Conservation (phyloP, 2,113 vertebrate species). For the Neolamprologus caudopunctatus region DNA sequence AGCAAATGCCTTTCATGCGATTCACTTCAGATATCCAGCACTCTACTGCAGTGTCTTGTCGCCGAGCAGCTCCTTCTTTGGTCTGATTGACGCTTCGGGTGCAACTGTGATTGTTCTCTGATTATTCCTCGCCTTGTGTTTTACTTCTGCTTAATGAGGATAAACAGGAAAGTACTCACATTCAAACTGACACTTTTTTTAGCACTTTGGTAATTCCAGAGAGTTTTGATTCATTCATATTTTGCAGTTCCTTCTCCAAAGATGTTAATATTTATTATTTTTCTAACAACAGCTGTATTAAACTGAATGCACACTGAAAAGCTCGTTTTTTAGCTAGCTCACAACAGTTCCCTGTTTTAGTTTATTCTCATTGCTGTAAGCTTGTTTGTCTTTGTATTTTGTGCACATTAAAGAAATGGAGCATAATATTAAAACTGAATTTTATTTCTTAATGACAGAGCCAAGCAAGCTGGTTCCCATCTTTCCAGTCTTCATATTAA, state of each 20-base stretch:
- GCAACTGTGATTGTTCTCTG: neutral
- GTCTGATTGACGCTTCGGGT: neutral
- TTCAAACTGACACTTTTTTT: neutral
- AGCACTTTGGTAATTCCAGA: neutral
- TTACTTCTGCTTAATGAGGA: neutral
- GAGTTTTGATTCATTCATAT: neutral
- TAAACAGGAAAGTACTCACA: neutral
- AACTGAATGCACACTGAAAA: neutral
- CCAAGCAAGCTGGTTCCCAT: neutral
- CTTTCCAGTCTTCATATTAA: neutral
- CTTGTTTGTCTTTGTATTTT: neutral
- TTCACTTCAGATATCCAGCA: conserved; percentile 35
- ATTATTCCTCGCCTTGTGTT: neutral
- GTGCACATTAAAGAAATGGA: neutral
- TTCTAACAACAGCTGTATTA: neutral
- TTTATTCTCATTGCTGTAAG: neutral
- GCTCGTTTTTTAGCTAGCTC: neutral
- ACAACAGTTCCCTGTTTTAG: neutral
- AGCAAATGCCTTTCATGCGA: conserved; percentile 60
- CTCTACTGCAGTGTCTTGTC: conserved; percentile 23
- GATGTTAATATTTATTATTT: neutral
- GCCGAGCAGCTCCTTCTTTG: conserved; percentile 55
- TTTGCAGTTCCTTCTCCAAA: neutral
- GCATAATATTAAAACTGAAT: neutral
- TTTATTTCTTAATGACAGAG: neutral